Evolutionary conservation across 2,888 invertebrate species (phyloP), one percentile per base, ranked within the genome.

Genomic region (Noctua janthe): DNA sequence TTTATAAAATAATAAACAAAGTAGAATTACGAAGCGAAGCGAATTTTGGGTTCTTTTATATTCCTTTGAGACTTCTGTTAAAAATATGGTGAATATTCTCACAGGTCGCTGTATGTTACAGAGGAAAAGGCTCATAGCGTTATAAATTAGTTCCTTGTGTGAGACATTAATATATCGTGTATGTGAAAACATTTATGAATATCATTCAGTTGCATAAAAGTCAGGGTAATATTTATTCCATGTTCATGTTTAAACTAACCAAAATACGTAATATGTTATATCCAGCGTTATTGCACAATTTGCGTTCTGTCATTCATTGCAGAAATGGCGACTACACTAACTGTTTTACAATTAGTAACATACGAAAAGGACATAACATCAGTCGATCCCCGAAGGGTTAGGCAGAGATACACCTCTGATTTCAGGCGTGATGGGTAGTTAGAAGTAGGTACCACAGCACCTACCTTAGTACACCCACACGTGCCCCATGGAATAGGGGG

Each of bases 1-100:
- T 83, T 88, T 75, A 89, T 90, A 81, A 91, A 91, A 92, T 91
- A 91, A 91, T 91, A 91, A 92, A 91, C 86, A 84, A 86, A 78
- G 81, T 83, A 80, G 89, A 90, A 90, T 89, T 85, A 86, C 82
- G 88, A 82, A 88, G 89, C 90, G 88, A 76, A 75, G 77, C 72
- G 81, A 84, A 87, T 89, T 91, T 88, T 80, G 81, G 89, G 84
- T 83, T 83, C 77, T 87, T 84, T 85, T 82, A 80, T 83, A 80
- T 88, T 83, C 75, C 83, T 71, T 72, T n/a, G 73, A 78, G 83
- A 80, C 76, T 84, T 84, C 59, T 72, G 75, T 51, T 81, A n/a
- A 73, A 87, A 81, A 81, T 84, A 76, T 81, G 69, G 77, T 66
- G 59, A 74, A 87, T 74, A 80, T 87, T 87, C 35, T 70, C n/a